Percentiles rank a stretch among this genome's conserved stretches.
Evolutionary conservation across 2,888 invertebrate genomes (phyloP).

Genomic region (Carcina quercana): DNA sequence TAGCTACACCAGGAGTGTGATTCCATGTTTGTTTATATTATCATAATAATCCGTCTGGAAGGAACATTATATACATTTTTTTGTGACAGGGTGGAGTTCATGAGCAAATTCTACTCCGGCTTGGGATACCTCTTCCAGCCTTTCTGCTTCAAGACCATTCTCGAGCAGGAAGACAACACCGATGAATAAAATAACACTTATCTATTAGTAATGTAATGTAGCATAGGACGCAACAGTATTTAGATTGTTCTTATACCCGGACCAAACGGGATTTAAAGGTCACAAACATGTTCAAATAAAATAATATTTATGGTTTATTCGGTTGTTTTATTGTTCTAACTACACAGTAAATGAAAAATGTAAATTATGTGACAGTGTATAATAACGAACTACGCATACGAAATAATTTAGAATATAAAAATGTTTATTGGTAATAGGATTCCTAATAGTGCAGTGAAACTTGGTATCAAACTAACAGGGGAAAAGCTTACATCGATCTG

Average conservation of each 20-base stretch:
- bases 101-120: constrained; percentile 94
- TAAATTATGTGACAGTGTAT: no score
- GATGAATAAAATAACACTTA: constrained; percentile 27
- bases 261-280: constrained; percentile 26
- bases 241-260: constrained; percentile 15
- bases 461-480: no score
- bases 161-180: constrained; percentile 72
- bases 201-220: constrained; percentile 3
- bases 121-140: constrained; percentile 88
- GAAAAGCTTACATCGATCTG: no score
- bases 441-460: no score
- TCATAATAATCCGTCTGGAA: background rate
- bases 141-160: constrained; percentile 87
- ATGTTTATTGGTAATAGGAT: no score
- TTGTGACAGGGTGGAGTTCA: constrained; percentile 98
- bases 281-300: constrained; percentile 43
- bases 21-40: background rate
- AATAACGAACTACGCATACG: no score
- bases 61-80: no score
- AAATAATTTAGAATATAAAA: no score
- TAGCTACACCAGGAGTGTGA: no score
- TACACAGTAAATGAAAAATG: no score
- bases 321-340: constrained; percentile 33
- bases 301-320: constrained; percentile 43
- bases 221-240: constrained; percentile 49